Evolutionary conservation across 2,113 vertebrate genomes (phyloP).

Genomic region (Aramus guarauna): DNA sequence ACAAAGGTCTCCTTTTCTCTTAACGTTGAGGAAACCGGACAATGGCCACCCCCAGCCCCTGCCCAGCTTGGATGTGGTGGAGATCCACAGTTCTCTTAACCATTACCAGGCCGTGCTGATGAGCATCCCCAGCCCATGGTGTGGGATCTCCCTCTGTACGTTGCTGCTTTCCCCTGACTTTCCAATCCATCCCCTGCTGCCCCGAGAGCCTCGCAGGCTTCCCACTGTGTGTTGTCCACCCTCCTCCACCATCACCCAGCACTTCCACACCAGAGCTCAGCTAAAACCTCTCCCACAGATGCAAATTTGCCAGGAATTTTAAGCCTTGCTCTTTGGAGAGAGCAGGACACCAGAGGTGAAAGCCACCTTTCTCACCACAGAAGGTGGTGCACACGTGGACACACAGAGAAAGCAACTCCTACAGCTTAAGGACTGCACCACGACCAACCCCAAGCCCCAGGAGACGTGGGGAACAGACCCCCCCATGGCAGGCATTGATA

Average conservation of each 20-base stretch:
- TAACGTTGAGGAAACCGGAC: not conserved
- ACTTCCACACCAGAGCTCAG: not conserved
- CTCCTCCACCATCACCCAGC: not conserved
- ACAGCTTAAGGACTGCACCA: not conserved
- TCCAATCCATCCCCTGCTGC: not conserved
- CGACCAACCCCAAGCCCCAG: not conserved
- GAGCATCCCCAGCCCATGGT: fast-evolving
- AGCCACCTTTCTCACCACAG: not conserved
- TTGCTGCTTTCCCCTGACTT: not conserved
- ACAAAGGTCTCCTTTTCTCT: not conserved
- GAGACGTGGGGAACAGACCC: not conserved
- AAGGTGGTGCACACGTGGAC: not conserved
- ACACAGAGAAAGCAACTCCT: not conserved
- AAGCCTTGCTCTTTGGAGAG: not conserved
- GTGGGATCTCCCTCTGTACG: not conserved
- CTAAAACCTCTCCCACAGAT: not conserved
- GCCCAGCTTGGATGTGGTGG: not conserved
- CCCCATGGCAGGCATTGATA: fast-evolving
- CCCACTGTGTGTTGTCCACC: not conserved
- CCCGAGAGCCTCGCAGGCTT: not conserved
- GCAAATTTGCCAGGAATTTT: not conserved
- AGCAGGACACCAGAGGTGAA: not conserved
- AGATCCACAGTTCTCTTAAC: not conserved
- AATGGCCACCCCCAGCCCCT: not conserved
- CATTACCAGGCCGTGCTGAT: fast-evolving